Base-by-base conservation (phyloP, 1,140 invertebrate genomes). In the Apis cerana region DNA sequence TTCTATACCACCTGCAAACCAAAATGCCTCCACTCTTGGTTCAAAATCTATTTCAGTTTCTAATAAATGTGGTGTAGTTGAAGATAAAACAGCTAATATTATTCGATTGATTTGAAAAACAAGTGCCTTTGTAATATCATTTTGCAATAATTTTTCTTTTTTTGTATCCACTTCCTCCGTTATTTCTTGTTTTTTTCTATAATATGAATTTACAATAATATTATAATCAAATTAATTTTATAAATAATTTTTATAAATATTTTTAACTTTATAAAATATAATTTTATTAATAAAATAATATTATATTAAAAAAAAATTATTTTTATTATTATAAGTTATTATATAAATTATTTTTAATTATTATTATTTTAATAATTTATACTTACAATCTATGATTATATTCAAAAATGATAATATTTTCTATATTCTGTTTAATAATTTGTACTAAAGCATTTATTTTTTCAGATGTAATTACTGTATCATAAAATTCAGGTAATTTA, bases 1-100 rank as follows among this genome's bases (percentile, higher is more conserved):
- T 85, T 96, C 91, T 84, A 97, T 94, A 81, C 96, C 96, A 82
- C 97, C 97, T 76, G 95, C 95, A 87, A 95, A 95, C 97, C 97
- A 98, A 91, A 97, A 97, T 68, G 97, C 96, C 95, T 98, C 97
- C 86, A 97, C 92, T 59, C 97, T 94, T 12, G 97, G 96, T 83
- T 97, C 95, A 90, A 95, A 94, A 92, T 98, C 97, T 89, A 96
- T 94, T 92, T 97, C 95, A n/a, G 95, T 84, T 68, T 96, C 95
- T 12, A 95, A 89, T 80, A 97, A 93, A 94, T 97, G 96, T 13
- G 94, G 88, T 83, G 94, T 93, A 82, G 95, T 95, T 78, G 92
- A 90, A 71, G 92, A 92, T 21, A 97, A 92, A 86, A 95, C 93
- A 75, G 95, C 95, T 21, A 95, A 88, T 12, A 97, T 90, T 9